Evolutionary conservation across 1,140 invertebrate species (phyloP), one percentile per base, ranked within the genome.

Genomic region (Lepidurus couesii): DNA sequence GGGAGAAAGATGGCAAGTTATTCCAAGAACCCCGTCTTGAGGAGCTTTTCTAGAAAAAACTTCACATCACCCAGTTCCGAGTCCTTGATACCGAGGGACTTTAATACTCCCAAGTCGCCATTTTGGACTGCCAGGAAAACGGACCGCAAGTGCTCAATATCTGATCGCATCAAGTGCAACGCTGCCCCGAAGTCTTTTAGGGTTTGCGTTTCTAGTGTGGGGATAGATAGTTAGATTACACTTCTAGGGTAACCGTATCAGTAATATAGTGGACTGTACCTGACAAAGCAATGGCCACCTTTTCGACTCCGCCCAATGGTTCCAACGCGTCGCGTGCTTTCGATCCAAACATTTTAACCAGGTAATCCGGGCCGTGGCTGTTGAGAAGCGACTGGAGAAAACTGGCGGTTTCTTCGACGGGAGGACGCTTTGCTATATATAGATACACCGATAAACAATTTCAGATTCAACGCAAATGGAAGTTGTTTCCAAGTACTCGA

Each of bases 71-170:
- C 95, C 43, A 97, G 88, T 84, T 98, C 96, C 0, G 95, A 95
- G 85, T 97, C 95, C 86, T 96, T 96, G 84, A 97, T 96, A 74
- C 95, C 95, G 42, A 97, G 88, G 10, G 94, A 95, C 85, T 96
- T 96, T 53, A 98, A 88, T 91, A 96, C 95, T 78, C 94, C 94
- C 21, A 96, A 88, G 84, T 97, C 95, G 5, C 95, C 96, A 83
- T 96, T 96, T 83, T 97, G 94, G n/a, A 98, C 95, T 1, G 95
- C 95, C 90, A 97, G 94, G 85, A 98, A 96, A 10, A 97, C 95
- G 4, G 93, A 94, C 83, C 95, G 91, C 80, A 98, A 88, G 84
- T 97, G 95, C 83, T 96, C 95, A 82, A 96, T 86, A 84, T 97
- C 95, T 3, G 92, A 91, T 80, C 93, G 87, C 90, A 94, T 92